Evolutionary conservation across 2,113 vertebrate species (phyloP).

Genomic region (Mesitornis unicolor): DNA sequence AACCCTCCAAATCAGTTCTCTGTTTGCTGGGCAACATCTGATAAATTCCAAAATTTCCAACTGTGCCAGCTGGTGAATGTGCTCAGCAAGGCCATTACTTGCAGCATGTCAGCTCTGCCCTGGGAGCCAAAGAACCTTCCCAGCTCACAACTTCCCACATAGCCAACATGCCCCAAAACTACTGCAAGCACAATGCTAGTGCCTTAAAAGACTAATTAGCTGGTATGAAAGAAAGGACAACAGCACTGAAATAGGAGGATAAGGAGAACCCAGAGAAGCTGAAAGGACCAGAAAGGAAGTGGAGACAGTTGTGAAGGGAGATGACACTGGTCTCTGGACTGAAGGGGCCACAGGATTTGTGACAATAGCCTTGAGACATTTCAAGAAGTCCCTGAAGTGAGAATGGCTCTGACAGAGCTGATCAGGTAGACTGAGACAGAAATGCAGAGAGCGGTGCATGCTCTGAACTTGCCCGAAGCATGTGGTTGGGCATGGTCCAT

Average conservation of each 20-base stretch:
- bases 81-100: neutral
- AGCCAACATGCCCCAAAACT: neutral
- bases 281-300: neutral
- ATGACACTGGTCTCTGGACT: neutral
- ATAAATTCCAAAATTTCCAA: neutral
- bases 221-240: neutral
- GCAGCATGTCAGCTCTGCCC: neutral
- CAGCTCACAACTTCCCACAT: neutral
- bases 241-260: neutral
- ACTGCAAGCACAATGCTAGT: neutral
- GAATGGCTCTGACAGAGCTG: neutral
- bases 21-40: neutral
- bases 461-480: neutral
- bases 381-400: neutral
- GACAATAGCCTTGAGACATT: neutral
- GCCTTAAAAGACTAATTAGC: neutral
- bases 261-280: neutral
- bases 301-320: neutral
- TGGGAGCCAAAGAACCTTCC: neutral
- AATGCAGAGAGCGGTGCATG: neutral
- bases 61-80: rapidly evolving
- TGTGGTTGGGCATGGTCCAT: neutral
- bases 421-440: neutral
- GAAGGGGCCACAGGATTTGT: neutral
- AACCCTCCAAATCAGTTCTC: neutral